Evolutionary conservation across 2,888 invertebrate species (phyloP).

Genomic region (Frankliniella fusca): DNA sequence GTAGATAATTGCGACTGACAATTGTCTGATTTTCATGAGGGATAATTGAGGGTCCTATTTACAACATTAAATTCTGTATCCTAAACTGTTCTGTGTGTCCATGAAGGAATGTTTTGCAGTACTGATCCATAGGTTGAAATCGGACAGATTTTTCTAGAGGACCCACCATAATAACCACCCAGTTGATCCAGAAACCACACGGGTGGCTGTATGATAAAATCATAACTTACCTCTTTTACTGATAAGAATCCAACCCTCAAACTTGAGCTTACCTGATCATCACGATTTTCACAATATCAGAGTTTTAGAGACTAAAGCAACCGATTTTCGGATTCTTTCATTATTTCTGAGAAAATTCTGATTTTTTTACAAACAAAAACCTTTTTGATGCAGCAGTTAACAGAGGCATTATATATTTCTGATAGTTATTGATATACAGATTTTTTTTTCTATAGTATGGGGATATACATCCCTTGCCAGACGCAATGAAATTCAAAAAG

Average conservation of each 20-base stretch:
- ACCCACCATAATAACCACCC: not conserved
- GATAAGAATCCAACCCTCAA: not conserved
- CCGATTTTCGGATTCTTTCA: no score
- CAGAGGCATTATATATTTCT: not conserved
- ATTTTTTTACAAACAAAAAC: not conserved
- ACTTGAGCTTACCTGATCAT: not conserved
- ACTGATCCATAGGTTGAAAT: not conserved
- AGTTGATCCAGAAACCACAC: not conserved
- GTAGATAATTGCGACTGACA: conserved; percentile 15
- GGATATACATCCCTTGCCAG: not conserved
- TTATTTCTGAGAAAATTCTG: not conserved
- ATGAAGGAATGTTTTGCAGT: not conserved
- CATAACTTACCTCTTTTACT: not conserved
- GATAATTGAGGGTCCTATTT: not conserved
- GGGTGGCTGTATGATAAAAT: not conserved
- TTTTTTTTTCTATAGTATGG: not conserved
- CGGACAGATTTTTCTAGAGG: not conserved
- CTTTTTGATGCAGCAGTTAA: no score
- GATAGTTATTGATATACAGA: not conserved
- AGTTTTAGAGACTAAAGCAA: no score
- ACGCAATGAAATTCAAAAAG: not conserved
- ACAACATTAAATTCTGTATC: not conserved
- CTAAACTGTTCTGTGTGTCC: conserved; percentile 5
- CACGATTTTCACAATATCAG: no score
- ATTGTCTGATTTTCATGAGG: not conserved